A percentile compares a stretch with the other conserved stretches of the same genome.
phyloP scores from a whole-genome alignment of 2,113 vertebrate species.

The Lagopus muta region DNA sequence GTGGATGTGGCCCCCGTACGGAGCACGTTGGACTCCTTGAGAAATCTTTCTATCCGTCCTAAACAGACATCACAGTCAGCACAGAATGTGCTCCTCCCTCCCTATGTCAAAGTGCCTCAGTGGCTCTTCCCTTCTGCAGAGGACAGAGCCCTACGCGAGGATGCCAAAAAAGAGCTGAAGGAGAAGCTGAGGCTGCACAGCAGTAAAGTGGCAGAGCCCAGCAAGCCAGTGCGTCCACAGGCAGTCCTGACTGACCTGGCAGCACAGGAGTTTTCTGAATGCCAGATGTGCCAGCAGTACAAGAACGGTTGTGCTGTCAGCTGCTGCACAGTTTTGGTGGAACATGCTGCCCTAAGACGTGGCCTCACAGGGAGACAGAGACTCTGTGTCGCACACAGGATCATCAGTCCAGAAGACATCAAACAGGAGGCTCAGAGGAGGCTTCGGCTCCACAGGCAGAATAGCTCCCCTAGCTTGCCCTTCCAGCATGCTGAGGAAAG shows the following conservation, averaged over 20 bases:
- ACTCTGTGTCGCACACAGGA: conserved; percentile 50
- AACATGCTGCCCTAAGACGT: conserved; percentile 20
- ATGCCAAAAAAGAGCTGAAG: conserved; percentile 82
- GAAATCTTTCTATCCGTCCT: conserved; percentile 70
- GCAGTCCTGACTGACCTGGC: conserved; percentile 38
- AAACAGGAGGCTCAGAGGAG: conserved; percentile 85
- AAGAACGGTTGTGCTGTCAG: conserved; percentile 24
- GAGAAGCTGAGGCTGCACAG: conserved; percentile 87
- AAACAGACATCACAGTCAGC: conserved; percentile 49
- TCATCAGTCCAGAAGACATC: conserved; percentile 84
- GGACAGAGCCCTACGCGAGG: conserved; percentile 71
- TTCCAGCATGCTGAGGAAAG: conserved; percentile 58
- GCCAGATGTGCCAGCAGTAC: conserved; percentile 31
- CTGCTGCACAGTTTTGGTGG: conserved; percentile 21
- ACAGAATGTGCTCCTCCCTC: conserved; percentile 76
- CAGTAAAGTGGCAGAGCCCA: conserved; percentile 77
- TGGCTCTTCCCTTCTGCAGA: conserved; percentile 80
- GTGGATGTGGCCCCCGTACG: conserved; percentile 68
- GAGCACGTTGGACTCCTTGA: conserved; percentile 63
- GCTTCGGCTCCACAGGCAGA: conserved; percentile 85
- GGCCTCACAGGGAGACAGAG: conserved; percentile 34
- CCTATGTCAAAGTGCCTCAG: conserved; percentile 79
- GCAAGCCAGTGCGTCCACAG: conserved; percentile 81
- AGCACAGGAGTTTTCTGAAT: conserved; percentile 41
- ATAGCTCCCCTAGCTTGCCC: conserved; percentile 83